Percentiles rank a stretch among this genome's conserved stretches.
Evolutionary conservation across 2,888 invertebrate species (phyloP).

Genomic region (Amiota minor): DNA sequence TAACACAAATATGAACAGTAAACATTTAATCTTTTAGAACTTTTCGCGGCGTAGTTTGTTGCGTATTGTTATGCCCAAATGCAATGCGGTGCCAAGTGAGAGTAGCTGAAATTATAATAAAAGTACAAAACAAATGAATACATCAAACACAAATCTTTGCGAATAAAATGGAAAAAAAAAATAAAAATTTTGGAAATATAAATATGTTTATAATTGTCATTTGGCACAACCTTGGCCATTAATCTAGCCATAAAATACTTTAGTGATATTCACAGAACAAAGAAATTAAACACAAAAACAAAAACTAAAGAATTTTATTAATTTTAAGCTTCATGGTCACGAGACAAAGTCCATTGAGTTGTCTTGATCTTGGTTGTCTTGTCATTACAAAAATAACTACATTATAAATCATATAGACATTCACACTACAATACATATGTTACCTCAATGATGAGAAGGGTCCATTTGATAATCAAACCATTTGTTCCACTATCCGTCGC

Average conservation of each 20-base stretch:
- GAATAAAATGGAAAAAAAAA: neutral
- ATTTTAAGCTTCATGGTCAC: neutral
- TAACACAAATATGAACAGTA: too few species aligned
- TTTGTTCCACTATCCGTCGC: slow-evolving; percentile 60
- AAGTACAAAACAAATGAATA: neutral
- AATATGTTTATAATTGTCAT: neutral
- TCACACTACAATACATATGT: slow-evolving; percentile 39
- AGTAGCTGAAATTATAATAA: slow-evolving; percentile 47
- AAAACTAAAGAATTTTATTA: neutral
- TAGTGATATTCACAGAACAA: neutral
- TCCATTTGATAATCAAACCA: slow-evolving; percentile 66
- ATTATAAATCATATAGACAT: neutral
- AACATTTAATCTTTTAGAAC: slow-evolving; percentile 22
- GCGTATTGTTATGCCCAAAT: slow-evolving; percentile 65
- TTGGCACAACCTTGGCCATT: neutral
- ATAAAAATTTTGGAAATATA: neutral
- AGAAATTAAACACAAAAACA: too few species aligned
- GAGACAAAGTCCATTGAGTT: neutral
- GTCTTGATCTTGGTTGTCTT: slow-evolving; percentile 40
- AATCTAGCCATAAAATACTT: slow-evolving; percentile 6
- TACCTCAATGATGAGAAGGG: slow-evolving; percentile 63
- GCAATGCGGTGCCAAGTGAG: slow-evolving; percentile 59
- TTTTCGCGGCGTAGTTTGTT: slow-evolving; percentile 63
- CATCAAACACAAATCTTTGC: neutral
- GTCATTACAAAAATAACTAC: slow-evolving; percentile 28